Conservation (phyloP, 2,797 vertebrate genomes). For the Graptemys geographica region DNA sequence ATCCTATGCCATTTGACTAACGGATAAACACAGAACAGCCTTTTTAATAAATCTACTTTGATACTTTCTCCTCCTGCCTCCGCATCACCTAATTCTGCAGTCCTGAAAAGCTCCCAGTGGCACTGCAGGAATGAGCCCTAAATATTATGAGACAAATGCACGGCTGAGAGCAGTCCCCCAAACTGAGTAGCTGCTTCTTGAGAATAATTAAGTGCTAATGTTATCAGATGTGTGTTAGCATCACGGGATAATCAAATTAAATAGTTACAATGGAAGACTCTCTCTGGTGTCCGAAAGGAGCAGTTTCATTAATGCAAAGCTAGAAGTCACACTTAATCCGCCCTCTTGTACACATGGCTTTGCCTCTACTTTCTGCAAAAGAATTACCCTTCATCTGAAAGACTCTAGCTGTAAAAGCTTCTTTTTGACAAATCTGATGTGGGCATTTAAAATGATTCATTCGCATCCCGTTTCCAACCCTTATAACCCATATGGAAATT, state of each 20-base stretch:
- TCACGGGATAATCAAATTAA: not conserved
- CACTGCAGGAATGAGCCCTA: rapidly evolving
- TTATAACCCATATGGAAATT: not conserved
- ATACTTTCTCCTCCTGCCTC: not conserved
- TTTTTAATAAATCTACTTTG: not conserved
- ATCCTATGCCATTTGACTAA: not conserved
- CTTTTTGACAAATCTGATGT: constrained; percentile 1
- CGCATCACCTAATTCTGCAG: no score
- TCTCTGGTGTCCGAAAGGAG: not conserved
- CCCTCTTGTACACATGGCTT: not conserved
- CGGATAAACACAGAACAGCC: not conserved
- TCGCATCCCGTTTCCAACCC: not conserved
- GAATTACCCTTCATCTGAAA: constrained; percentile 13
- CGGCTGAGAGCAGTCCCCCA: not conserved
- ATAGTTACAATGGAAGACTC: not conserved
- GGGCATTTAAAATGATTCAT: not conserved
- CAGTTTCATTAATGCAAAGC: not conserved
- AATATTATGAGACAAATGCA: not conserved
- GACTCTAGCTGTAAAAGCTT: constrained; percentile 24
- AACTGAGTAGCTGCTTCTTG: not conserved
- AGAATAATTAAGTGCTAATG: not conserved
- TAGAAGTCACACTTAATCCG: not conserved
- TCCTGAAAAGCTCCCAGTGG: not conserved
- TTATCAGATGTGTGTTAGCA: not conserved
- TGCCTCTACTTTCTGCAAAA: not conserved